These are phyloP conservation scores for Thymelicus sylvestris DNA, from an alignment of 2,888 invertebrate species.

Conservation along the genomic window DNA sequence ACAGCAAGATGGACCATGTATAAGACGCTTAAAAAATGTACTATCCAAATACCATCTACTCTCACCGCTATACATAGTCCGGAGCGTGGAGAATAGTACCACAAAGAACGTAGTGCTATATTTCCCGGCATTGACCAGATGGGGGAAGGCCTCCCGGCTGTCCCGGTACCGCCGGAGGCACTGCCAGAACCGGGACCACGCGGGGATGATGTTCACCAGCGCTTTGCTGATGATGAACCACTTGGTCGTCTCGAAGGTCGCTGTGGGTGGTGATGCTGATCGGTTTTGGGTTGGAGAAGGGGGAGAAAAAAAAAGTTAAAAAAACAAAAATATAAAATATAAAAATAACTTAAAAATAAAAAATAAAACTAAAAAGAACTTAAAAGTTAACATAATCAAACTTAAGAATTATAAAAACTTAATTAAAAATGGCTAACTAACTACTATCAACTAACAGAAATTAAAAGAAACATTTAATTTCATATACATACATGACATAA, in stretches of 20 bases:
- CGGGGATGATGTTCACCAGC: constrained; percentile 95
- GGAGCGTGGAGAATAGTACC: constrained; percentile 92
- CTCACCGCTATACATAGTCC: constrained; percentile 80
- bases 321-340: neutral
- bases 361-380: too few species aligned
- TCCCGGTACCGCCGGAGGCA: constrained; percentile 98
- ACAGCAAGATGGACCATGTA: too few species aligned
- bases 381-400: too few species aligned
- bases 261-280: constrained; percentile 46
- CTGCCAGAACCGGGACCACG: constrained; percentile 99
- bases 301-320: neutral
- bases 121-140: constrained; percentile 98
- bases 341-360: neutral
- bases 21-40: too few species aligned
- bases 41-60: neutral
- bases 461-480: too few species aligned
- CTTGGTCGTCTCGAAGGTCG: constrained; percentile 86
- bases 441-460: too few species aligned
- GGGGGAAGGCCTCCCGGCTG: constrained; percentile 96
- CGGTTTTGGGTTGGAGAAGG: neutral
- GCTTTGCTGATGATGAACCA: constrained; percentile 91
- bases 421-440: too few species aligned
- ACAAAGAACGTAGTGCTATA: constrained; percentile 99
- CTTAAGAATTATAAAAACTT: too few species aligned
- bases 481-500: too few species aligned